These are phyloP conservation scores for Danio choprae DNA, from an alignment of 2,797 vertebrate species.

Conservation along the genomic window DNA sequence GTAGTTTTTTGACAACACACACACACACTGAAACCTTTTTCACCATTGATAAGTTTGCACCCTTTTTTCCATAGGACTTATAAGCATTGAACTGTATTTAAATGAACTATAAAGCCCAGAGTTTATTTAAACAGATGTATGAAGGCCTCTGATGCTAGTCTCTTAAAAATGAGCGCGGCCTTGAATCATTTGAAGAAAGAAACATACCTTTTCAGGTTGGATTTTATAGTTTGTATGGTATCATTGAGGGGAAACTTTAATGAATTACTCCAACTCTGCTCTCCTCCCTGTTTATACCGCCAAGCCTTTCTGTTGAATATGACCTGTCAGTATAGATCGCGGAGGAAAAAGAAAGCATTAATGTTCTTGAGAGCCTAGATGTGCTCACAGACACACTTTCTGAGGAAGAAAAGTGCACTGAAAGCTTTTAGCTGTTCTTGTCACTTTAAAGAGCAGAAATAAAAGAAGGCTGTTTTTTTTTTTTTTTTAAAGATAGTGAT, in stretches of 20 bases:
- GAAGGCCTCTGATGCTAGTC: neutral
- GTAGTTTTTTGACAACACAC: no score
- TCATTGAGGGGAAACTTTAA: neutral
- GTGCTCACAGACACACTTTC: slow-evolving; percentile 44
- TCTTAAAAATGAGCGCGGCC: neutral
- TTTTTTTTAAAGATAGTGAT: slow-evolving; percentile 9
- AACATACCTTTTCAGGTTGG: neutral
- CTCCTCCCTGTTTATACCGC: slow-evolving; percentile 36
- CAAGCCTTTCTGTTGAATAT: slow-evolving; percentile 53
- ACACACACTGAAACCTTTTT: no score
- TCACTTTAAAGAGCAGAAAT: slow-evolving; percentile 46
- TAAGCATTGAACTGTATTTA: no score
- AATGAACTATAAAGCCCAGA: neutral
- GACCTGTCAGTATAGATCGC: slow-evolving; percentile 55
- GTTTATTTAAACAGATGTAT: neutral
- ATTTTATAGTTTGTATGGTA: neutral
- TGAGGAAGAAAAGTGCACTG: slow-evolving; percentile 45
- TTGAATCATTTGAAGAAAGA: neutral
- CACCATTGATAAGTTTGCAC: neutral
- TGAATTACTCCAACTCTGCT: slow-evolving; percentile 38
- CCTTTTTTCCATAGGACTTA: neutral
- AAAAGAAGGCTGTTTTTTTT: slow-evolving; percentile 34
- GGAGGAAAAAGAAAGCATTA: slow-evolving; percentile 46
- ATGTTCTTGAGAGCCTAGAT: slow-evolving; percentile 49
- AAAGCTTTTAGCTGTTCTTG: slow-evolving; percentile 57